A percentile compares a stretch with the other conserved stretches of the same genome.
Evolutionary conservation across 2,797 vertebrate genomes (phyloP).

Genomic region (Schizopygopsis pylzovi): DNA sequence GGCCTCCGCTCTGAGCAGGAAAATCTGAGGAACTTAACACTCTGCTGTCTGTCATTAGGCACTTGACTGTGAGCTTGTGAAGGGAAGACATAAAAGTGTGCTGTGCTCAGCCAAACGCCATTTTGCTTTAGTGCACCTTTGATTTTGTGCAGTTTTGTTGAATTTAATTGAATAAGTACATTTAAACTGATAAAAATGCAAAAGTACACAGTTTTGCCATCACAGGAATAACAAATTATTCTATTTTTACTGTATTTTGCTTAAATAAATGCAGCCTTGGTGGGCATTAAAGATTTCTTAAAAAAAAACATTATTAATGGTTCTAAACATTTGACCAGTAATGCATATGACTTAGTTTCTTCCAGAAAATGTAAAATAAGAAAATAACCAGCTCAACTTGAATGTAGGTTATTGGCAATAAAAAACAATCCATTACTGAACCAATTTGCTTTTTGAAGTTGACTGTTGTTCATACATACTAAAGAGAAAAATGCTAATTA

Average conservation of each 20-base stretch:
- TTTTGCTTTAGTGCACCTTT: neutral
- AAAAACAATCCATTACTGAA: neutral
- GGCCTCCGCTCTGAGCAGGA: slow-evolving; percentile 43
- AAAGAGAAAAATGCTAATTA: neutral
- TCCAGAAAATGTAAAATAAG: neutral
- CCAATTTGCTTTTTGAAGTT: neutral
- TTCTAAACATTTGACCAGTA: neutral
- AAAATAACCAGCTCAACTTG: neutral
- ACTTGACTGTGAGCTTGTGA: slow-evolving; percentile 45
- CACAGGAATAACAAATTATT: neutral
- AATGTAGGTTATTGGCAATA: neutral
- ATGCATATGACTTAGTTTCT: neutral
- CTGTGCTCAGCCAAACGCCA: neutral
- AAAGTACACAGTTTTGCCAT: neutral
- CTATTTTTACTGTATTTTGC: neutral
- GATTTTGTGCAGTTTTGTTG: neutral
- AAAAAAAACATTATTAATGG: neutral
- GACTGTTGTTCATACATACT: neutral
- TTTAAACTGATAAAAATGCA: neutral
- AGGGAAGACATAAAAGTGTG: slow-evolving; percentile 31
- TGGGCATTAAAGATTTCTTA: too few species aligned
- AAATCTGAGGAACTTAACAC: slow-evolving; percentile 50
- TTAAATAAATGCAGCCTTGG: neutral
- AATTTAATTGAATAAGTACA: neutral
- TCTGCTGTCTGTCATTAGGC: slow-evolving; percentile 45